Evolutionary conservation across 2,797 vertebrate species (phyloP).

Genomic region (Calcarius lapponicus): DNA sequence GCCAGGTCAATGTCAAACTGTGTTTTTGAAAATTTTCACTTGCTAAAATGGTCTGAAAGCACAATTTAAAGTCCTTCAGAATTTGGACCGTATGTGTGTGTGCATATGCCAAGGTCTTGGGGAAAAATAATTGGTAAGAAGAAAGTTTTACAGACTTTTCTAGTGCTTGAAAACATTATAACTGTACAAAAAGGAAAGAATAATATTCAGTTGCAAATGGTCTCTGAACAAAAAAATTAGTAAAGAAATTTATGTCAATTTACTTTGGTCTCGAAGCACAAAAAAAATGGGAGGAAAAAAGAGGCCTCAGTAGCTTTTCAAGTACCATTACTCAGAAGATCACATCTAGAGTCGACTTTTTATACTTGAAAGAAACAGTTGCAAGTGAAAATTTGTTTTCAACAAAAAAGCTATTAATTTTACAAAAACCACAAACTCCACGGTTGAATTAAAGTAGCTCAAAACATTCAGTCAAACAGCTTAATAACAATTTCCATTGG

Average conservation of each 20-base stretch:
- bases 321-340: neutral
- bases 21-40: neutral
- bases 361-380: neutral
- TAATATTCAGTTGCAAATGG: neutral
- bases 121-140: neutral
- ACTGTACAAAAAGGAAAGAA: neutral
- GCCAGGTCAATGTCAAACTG: neutral
- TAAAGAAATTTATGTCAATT: neutral
- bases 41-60: neutral
- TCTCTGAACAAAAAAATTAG: neutral
- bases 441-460: neutral
- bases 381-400: neutral
- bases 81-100: neutral
- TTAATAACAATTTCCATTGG: neutral
- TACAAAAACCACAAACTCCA: neutral
- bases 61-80: neutral
- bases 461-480: neutral
- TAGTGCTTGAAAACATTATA: neutral
- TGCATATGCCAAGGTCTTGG: neutral
- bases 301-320: neutral
- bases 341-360: neutral
- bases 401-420: neutral
- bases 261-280: neutral
- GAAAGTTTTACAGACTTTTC: neutral
- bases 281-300: neutral